These are phyloP conservation scores for Herpailurus yagouaroundi DNA, from an alignment of 2,113 vertebrate species.

Conservation along the genomic window DNA sequence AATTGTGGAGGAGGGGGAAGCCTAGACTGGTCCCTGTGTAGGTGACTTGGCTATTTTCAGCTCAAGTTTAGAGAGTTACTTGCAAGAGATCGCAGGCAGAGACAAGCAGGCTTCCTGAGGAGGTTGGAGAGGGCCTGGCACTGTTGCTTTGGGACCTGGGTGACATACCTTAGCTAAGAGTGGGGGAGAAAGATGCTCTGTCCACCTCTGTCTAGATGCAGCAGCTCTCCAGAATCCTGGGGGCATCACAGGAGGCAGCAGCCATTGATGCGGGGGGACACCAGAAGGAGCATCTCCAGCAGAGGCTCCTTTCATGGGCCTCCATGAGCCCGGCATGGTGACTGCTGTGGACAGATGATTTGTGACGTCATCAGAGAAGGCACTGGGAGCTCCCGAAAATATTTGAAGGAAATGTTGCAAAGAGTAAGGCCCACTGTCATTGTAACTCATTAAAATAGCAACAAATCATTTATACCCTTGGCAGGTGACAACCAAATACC, in stretches of 20 bases:
- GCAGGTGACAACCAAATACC: background rate
- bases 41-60: constrained; percentile 26
- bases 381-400: background rate
- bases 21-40: background rate
- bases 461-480: background rate
- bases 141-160: background rate
- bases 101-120: background rate
- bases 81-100: background rate
- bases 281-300: background rate
- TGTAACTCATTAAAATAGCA: background rate
- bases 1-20: background rate
- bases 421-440: background rate
- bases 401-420: background rate
- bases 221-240: background rate
- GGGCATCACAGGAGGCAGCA: background rate
- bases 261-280: too few species aligned
- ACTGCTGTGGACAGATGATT: background rate
- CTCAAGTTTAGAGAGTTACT: background rate
- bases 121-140: background rate
- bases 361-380: background rate
- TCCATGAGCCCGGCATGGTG: background rate
- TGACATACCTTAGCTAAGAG: background rate
- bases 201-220: background rate
- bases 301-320: background rate
- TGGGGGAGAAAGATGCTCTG: background rate